phyloP scores from a whole-genome alignment of 2,113 vertebrate genomes.

The Fulmarus glacialis region DNA sequence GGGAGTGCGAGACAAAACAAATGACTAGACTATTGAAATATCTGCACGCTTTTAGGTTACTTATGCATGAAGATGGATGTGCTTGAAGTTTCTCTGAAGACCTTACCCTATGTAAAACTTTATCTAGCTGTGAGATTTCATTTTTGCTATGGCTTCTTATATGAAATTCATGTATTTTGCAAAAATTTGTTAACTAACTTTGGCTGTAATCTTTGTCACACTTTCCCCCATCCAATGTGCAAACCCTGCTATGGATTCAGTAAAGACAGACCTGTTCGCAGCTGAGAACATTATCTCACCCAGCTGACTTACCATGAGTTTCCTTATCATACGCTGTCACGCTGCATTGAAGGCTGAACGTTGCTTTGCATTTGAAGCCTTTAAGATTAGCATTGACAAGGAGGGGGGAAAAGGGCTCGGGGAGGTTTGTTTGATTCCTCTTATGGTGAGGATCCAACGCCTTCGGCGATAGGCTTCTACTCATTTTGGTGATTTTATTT shows the following conservation, averaged over 20 bases:
- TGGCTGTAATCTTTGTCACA: not conserved
- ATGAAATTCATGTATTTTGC: not conserved
- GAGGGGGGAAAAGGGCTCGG: not conserved
- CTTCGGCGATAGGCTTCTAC: not conserved
- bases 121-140: not conserved
- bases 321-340: not conserved
- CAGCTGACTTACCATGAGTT: not conserved
- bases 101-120: not conserved
- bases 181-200: not conserved
- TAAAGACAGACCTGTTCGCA: not conserved
- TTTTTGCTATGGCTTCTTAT: not conserved
- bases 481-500: not conserved
- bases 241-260: not conserved
- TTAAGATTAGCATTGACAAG: not conserved
- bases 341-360: accelerated
- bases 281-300: not conserved
- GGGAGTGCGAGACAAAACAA: not conserved
- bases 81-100: not conserved
- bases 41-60: not conserved
- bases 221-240: not conserved
- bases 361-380: not conserved
- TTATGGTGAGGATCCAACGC: not conserved
- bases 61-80: not conserved
- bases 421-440: not conserved
- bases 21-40: not conserved